phyloP scores from a whole-genome alignment of 2,888 invertebrate genomes.

The Apodemia mormo region DNA sequence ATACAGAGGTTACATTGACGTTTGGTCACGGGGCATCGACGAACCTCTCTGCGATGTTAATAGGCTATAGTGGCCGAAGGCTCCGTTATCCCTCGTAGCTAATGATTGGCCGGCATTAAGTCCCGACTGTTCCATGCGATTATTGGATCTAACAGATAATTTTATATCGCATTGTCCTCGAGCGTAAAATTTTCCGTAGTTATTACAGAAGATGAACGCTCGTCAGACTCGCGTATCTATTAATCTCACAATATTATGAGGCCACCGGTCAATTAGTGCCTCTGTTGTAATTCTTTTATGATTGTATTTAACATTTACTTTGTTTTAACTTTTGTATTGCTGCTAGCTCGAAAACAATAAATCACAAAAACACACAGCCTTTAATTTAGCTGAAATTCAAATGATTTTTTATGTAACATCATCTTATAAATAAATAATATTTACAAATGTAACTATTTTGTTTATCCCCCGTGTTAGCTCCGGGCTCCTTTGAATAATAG shows the following conservation, averaged over 20 bases:
- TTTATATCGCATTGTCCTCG: slow-evolving; percentile 81
- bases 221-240: slow-evolving; percentile 41
- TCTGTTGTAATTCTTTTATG: not conserved
- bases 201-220: slow-evolving; percentile 55
- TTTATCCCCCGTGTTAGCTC: too few species aligned
- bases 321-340: not conserved
- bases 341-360: too few species aligned
- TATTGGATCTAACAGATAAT: slow-evolving; percentile 82
- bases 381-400: too few species aligned
- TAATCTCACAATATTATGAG: slow-evolving; percentile 10
- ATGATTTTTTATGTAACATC: too few species aligned
- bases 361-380: too few species aligned
- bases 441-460: too few species aligned
- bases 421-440: too few species aligned
- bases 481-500: too few species aligned
- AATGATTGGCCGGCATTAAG: slow-evolving; percentile 82
- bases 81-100: slow-evolving; percentile 80
- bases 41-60: slow-evolving; percentile 50
- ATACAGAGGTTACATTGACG: slow-evolving; percentile 72
- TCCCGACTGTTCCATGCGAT: slow-evolving; percentile 78
- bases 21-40: slow-evolving; percentile 76
- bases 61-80: slow-evolving; percentile 67
- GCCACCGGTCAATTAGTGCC: slow-evolving; percentile 34
- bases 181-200: slow-evolving; percentile 81
- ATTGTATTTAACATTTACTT: not conserved